Base-by-base conservation (phyloP, 2,113 vertebrate species). In the Emydura subglobosa region DNA sequence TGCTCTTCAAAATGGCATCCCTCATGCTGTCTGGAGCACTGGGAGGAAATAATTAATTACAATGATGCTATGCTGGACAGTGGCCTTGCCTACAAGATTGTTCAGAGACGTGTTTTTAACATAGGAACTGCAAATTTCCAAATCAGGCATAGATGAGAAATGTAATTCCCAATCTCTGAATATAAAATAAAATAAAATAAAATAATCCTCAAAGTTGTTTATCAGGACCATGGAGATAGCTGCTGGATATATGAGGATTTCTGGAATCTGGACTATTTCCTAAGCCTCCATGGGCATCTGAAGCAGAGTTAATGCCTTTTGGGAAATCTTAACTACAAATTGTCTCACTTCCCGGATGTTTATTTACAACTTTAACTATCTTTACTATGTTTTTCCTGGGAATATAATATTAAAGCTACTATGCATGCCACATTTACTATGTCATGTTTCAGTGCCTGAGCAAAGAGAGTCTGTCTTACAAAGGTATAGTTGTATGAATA, bases 201-300 rank as follows among this genome's bases (percentile, higher is more conserved):
- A 53, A 53, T 53, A 53, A 53, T 53, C 19, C 39, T 74, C 68
- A 72, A 39, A 39, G 65, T 72, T 72, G n/a, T 39, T 42, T 24
- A 19, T 74, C 21, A 74, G 39, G 21, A n/a, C 39, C n/a, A 42
- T 42, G 9, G 22, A 5, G n/a, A 42, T 3, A 6, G 21, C 16
- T 76, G 57, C 0, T 0, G 14, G 9, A 4, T n/a, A 61, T 4
- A 24, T 87, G 85, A 29, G 0, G 5, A 14, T 34, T 65, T 54
- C 31, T 74, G 65, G 79, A 93, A 90, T 65, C 14, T 16, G 61
- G 49, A 72, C 14, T 53, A 61, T 1, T 27, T 5, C 55, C 83
- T 87, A 34, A 86, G 82, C 8, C 39, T 7, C 50, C 65, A 21
- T 89, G 61, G 81, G 84, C 89, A 85, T 4, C 2, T 42, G 39